phyloP scores from a whole-genome alignment of 1,140 invertebrate genomes.

The Cherax destructor region DNA sequence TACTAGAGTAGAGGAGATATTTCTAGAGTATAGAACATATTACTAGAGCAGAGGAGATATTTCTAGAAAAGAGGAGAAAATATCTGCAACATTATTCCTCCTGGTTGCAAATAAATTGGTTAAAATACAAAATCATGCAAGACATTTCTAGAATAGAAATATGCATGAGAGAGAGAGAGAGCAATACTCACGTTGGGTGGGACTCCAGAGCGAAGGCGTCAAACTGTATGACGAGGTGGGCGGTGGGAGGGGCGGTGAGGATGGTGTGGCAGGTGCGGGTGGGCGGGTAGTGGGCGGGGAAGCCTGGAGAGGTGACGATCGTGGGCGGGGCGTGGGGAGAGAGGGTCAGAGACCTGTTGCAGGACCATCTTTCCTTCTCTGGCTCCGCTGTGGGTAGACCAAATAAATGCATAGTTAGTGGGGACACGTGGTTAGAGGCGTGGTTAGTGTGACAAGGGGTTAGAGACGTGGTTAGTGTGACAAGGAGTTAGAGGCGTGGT shows the following conservation, averaged over 20 bases:
- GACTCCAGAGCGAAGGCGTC: constrained; percentile 47
- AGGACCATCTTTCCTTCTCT: constrained; percentile 30
- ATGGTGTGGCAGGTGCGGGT: constrained; percentile 32
- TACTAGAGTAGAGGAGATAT: no score
- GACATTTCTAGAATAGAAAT: no score
- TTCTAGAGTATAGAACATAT: no score
- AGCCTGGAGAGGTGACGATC: constrained; percentile 44
- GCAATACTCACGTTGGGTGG: constrained; percentile 35
- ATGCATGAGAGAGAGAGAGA: background rate
- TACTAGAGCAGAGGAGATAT: no score
- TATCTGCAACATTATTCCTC: no score
- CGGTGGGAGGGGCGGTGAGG: constrained; percentile 40
- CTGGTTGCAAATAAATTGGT: background rate
- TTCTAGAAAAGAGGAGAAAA: no score
- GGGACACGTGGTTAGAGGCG: background rate
- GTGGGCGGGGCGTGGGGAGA: constrained; percentile 40
- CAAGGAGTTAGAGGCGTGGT: background rate
- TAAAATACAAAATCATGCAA: background rate
- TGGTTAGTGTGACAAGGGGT: background rate
- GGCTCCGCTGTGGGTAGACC: background rate
- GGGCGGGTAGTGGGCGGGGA: constrained; percentile 55
- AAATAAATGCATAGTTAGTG: background rate
- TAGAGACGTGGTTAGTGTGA: background rate
- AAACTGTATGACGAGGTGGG: constrained; percentile 48
- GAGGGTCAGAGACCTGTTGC: constrained; percentile 31